phyloP scores from a whole-genome alignment of 1,140 invertebrate genomes.

The Polyergus mexicanus region DNA sequence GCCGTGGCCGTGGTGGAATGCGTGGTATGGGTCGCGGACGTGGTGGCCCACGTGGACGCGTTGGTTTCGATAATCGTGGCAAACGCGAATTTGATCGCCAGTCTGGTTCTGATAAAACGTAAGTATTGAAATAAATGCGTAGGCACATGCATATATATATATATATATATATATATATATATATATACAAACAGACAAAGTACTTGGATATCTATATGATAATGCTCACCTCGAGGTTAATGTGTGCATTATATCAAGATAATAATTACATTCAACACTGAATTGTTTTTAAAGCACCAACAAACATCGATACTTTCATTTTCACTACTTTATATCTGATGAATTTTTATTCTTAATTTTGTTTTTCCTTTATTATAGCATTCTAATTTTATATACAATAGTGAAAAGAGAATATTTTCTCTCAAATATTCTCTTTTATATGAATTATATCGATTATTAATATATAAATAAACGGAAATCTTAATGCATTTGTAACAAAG shows the following conservation, averaged over 20 bases:
- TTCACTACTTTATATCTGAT: background rate
- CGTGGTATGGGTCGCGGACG: conserved; percentile 80
- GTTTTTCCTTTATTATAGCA: no score
- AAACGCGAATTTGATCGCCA: conserved; percentile 98
- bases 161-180: background rate
- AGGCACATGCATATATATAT: background rate
- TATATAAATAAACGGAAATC: background rate
- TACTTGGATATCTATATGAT: conserved; percentile 17
- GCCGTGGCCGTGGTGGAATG: conserved; percentile 73
- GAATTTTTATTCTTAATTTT: background rate
- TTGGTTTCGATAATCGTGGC: conserved; percentile 90
- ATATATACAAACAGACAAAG: background rate
- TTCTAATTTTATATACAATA: background rate
- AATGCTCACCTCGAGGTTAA: background rate
- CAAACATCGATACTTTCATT: background rate
- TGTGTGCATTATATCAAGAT: background rate
- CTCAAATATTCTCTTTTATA: background rate
- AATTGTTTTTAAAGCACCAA: conserved; percentile 14
- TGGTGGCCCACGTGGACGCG: conserved; percentile 84
- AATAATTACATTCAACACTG: background rate
- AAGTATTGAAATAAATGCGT: conserved; percentile 79
- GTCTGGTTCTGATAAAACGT: conserved; percentile 97
- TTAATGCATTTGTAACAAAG: conserved; percentile 19
- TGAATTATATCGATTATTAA: background rate
- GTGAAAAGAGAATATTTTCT: conserved; percentile 5